A percentile compares a stretch with the other conserved stretches of the same genome.
Conservation (phyloP, 2,888 invertebrate genomes). For the Pherbina coryleti region DNA sequence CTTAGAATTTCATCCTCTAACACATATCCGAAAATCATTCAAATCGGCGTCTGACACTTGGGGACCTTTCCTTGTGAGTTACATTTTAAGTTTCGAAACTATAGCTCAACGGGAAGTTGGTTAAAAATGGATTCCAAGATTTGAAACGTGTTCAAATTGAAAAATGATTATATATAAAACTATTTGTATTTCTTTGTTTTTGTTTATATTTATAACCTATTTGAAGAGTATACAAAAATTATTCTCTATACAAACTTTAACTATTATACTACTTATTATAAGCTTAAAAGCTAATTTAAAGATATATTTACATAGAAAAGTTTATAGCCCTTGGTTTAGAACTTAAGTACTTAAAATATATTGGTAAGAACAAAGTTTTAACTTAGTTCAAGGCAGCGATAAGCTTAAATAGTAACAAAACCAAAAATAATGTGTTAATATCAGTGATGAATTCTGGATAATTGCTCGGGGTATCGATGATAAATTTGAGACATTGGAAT, state of each 20-base stretch:
- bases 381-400: constrained; percentile 12
- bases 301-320: constrained; percentile 16
- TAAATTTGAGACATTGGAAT: not conserved
- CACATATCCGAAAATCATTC: no score
- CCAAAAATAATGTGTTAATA: not conserved
- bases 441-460: not conserved
- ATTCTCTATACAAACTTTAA: not conserved
- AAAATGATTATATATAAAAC: not conserved
- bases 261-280: not conserved
- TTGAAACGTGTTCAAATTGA: no score
- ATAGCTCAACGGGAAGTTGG: no score
- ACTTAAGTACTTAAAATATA: constrained; percentile 18
- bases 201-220: not conserved
- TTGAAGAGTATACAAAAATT: not conserved
- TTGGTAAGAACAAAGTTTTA: not conserved
- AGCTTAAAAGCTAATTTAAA: not conserved
- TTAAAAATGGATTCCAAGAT: no score
- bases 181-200: not conserved
- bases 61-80: no score
- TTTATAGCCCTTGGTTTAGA: constrained; percentile 30
- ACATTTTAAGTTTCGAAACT: no score
- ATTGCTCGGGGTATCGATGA: not conserved
- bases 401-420: not conserved
- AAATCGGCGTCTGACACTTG: no score
- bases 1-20: no score